Evolutionary conservation across 2,888 invertebrate species (phyloP).

Genomic region (Coremacera marginata): DNA sequence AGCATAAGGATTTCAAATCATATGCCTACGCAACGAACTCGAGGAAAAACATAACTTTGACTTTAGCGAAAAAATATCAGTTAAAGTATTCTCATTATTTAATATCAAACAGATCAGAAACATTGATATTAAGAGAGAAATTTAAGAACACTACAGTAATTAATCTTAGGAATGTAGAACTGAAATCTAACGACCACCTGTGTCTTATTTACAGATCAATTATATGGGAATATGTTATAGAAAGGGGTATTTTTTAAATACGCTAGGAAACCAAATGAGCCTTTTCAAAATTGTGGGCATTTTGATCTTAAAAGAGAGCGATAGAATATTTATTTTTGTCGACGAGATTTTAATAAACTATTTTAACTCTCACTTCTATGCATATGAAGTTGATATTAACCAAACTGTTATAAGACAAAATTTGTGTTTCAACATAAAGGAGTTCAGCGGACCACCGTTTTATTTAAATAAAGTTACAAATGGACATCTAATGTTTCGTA

Average conservation of each 20-base stretch:
- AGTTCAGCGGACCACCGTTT: not conserved
- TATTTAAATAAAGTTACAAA: not conserved
- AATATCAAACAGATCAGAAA: not conserved
- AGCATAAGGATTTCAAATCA: slow-evolving; percentile 25
- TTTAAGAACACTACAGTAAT: too few species aligned
- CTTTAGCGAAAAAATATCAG: slow-evolving; percentile 19
- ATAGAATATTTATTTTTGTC: not conserved
- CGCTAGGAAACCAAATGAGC: not conserved
- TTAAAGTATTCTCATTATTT: not conserved
- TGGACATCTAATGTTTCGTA: too few species aligned
- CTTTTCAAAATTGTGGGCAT: not conserved
- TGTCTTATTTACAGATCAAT: not conserved
- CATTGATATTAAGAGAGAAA: not conserved
- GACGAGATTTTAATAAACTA: not conserved
- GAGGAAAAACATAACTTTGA: slow-evolving; percentile 24
- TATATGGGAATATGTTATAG: not conserved
- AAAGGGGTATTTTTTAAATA: not conserved
- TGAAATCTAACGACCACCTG: too few species aligned
- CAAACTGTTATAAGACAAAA: not conserved
- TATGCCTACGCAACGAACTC: slow-evolving; percentile 23
- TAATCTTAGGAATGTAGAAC: too few species aligned
- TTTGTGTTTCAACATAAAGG: not conserved
- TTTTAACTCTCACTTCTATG: not conserved
- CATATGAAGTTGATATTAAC: not conserved
- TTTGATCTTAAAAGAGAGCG: not conserved